These are phyloP conservation scores for Dascyllus trimaculatus DNA, from an alignment of 2,113 vertebrate genomes.

Conservation along the genomic window DNA sequence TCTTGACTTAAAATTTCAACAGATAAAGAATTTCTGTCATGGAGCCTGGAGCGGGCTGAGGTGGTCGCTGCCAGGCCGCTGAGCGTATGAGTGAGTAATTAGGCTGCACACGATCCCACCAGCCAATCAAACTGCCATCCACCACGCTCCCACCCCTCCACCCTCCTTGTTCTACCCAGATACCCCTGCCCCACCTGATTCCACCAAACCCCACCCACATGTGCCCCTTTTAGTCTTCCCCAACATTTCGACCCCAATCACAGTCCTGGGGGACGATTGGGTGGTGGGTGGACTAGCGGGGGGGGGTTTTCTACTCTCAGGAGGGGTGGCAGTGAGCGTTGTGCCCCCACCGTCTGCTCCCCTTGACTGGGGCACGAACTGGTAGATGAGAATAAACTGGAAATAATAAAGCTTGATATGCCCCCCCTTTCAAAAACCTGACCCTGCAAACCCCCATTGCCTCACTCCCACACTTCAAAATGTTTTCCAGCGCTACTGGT, in stretches of 20 bases:
- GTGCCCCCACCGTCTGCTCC: background rate
- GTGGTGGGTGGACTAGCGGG: background rate
- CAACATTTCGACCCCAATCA: constrained; percentile 16
- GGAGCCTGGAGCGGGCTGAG: background rate
- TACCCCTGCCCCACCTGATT: constrained; percentile 47
- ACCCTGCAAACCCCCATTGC: background rate
- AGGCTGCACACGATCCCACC: constrained; percentile 25
- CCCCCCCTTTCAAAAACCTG: background rate
- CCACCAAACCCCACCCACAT: constrained; percentile 29
- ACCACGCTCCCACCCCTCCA: constrained; percentile 36
- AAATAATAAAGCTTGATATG: constrained; percentile 9
- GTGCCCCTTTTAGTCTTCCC: background rate
- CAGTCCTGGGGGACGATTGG: constrained; percentile 12
- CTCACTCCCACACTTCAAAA: background rate
- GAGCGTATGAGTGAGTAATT: constrained; percentile 34
- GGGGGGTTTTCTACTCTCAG: constrained; percentile 1
- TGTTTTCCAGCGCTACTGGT: background rate
- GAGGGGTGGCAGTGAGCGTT: background rate
- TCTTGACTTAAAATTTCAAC: no score
- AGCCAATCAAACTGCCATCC: constrained; percentile 65
- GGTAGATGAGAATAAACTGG: background rate
- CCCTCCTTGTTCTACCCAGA: constrained; percentile 67
- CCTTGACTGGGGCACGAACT: background rate
- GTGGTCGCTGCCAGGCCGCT: background rate
- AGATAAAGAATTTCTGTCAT: constrained; percentile 23